Base-by-base conservation (phyloP, 2,797 vertebrate species). In the Chelon auratus region DNA sequence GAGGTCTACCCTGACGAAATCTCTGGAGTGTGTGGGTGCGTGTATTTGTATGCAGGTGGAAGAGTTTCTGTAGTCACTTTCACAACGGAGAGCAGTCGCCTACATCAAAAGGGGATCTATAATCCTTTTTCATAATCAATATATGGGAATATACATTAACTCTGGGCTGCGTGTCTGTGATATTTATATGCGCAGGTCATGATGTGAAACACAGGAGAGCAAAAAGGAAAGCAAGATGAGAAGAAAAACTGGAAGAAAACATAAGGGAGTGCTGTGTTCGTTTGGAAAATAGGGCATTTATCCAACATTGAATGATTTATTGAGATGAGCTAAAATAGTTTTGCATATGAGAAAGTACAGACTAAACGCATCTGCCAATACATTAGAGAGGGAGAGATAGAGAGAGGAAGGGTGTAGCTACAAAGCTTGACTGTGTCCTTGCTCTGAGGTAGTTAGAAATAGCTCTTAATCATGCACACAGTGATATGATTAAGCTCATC, bases 1-100 rank as follows among this genome's bases (percentile, higher is more conserved):
- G 86, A 94, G 91, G 92, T 91, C 87, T 82, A 85, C 66, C 83
- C 73, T 70, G 75, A 60, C 33, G 62, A 62, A 64, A 51, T 88
- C 90, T 85, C 84, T 70, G 42, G 89, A 85, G 91, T 74, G 52
- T 33, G 72, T 51, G 63, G 58, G 62, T 36, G 64, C 53, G 42
- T 20, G 55, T 45, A 61, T 90, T 74, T 62, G 78, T 77, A 80
- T 89, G 84, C 84, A 84, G 68, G 78, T 63, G 55, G 24, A 50
- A 39, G 40, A 42, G 30, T 69, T 66, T 69, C 53, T 70, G 30
- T 56, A n/a, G 57, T 50, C 18, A 59, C 26, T 65, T 60, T 52
- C 42, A 75, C 60, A 42, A 52, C 64, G 26, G 37, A 62, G 22
- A 48, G 24, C 68, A 66, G 57, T 52, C 17, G 57, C 48, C 42